phyloP scores from a whole-genome alignment of 2,888 invertebrate species.

The Drosophila niveifrons region DNA sequence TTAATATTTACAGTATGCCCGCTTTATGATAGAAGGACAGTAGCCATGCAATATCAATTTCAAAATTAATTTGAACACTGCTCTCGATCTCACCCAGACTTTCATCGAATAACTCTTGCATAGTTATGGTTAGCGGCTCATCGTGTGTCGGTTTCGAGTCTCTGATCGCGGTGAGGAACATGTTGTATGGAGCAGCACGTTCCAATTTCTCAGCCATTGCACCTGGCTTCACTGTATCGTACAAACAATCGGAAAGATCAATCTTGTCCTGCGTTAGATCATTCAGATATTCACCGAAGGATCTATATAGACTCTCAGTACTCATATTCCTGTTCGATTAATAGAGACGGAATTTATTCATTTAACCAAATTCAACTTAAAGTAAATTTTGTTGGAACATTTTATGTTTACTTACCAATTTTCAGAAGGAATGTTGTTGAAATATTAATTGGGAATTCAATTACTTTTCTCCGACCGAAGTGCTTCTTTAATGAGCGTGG shows the following conservation, averaged over 20 bases:
- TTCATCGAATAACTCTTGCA: slow-evolving; percentile 91
- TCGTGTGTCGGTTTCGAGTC: slow-evolving; percentile 10
- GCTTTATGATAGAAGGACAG: slow-evolving; percentile 12
- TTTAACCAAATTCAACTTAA: too few species aligned
- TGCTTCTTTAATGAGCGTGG: too few species aligned
- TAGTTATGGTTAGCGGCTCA: slow-evolving; percentile 17
- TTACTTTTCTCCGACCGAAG: too few species aligned
- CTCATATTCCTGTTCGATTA: slow-evolving; percentile 10
- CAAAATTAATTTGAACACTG: slow-evolving; percentile 86
- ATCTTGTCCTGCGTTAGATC: not conserved
- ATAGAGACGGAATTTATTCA: not conserved
- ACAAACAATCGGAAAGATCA: not conserved
- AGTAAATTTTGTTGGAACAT: too few species aligned
- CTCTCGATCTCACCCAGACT: slow-evolving; percentile 91
- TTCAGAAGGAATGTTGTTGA: too few species aligned
- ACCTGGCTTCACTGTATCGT: slow-evolving; percentile 3
- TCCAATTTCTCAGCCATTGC: slow-evolving; percentile 23
- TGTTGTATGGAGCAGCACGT: slow-evolving; percentile 22
- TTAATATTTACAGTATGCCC: slow-evolving; percentile 16
- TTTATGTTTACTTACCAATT: too few species aligned
- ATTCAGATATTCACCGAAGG: not conserved
- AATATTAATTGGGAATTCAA: too few species aligned
- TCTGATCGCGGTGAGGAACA: slow-evolving; percentile 13
- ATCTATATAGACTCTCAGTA: not conserved
- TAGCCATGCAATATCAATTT: slow-evolving; percentile 12